These are phyloP conservation scores for Cantharis lateralis DNA, from an alignment of 2,888 invertebrate genomes.

Conservation along the genomic window DNA sequence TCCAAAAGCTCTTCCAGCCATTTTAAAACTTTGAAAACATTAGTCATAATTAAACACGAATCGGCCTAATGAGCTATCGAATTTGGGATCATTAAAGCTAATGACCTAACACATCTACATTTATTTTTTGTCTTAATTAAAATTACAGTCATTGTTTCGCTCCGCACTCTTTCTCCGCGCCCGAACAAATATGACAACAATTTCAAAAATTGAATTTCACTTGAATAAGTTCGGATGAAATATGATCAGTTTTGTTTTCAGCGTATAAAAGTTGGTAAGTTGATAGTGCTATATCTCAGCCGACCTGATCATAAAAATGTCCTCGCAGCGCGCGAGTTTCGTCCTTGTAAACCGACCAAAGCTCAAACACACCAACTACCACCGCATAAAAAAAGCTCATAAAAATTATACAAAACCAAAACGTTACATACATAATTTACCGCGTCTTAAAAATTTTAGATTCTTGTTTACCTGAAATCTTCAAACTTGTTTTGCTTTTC, in stretches of 20 bases:
- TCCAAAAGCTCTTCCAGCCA: background rate
- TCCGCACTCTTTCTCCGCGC: background rate
- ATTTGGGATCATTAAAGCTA: background rate
- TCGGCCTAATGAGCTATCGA: background rate
- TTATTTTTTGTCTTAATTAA: background rate
- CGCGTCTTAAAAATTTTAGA: background rate
- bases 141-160: background rate
- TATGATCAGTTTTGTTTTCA: conserved; percentile 57
- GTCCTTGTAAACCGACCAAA: conserved; percentile 44
- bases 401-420: conserved; percentile 2
- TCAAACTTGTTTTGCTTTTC: background rate
- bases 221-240: conserved; percentile 53
- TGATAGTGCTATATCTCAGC: conserved; percentile 58
- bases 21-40: background rate
- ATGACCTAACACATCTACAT: background rate
- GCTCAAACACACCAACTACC: conserved; percentile 42
- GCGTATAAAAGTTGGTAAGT: conserved; percentile 56
- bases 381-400: background rate
- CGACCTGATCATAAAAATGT: conserved; percentile 57
- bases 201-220: conserved; percentile 51
- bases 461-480: conserved; percentile 1
- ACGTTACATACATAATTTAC: conserved; percentile 1
- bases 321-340: conserved; percentile 48
- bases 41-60: background rate
- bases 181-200: conserved; percentile 43